Base-by-base conservation (phyloP, 92 coral and sea anemone species). In the Meandrina meandrites region DNA sequence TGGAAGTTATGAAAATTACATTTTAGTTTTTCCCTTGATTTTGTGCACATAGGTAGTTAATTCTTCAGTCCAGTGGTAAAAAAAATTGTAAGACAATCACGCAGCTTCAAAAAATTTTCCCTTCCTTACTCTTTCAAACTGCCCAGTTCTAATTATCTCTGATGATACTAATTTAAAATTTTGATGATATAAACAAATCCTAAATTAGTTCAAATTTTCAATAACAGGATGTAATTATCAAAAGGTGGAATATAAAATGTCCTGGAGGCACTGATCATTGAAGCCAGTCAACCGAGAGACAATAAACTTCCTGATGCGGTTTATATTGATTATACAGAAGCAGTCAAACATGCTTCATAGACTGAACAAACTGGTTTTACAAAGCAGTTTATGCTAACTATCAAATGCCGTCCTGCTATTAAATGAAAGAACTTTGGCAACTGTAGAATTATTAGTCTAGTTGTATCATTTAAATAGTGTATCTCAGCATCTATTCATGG, bases 331-430 rank as follows among this genome's bases (percentile, higher is more conserved):
- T 15, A 1, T 27, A 10, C 42, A 69, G 75, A 74, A 35, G 17
- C 50, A 74, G 78, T 74, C 50, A 74, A 74, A 74, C 78, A 36
- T 35, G 53, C 40, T 42, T n/a, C n/a, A 36, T 15, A 74, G 22
- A 74, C 78, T 74, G 78, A 37, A 21, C 51, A 70, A 74, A 74
- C 78, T 40, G 47, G 53, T 74, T 69, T 69, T 67, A 50, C 54
- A 50, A 50, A 50, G n/a, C n/a, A n/a, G 54, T 50, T 50, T 6
- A 24, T 58, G 3, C 69, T 24, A 24, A 11, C 30, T 24, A 62
- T 66, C 35, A 66, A 12, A 66, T 66, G 28, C 17, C 17, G 28
- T 66, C 71, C 32, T 66, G 35, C 5, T 40, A n/a, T 51, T 51
- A 51, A 51, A 51, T 13, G 31, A 69, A 8, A 0, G 21, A 35